A percentile compares a stretch with the other conserved stretches of the same genome.
Conservation (phyloP, 1,140 invertebrate genomes). For the Spodoptera frugiperda region DNA sequence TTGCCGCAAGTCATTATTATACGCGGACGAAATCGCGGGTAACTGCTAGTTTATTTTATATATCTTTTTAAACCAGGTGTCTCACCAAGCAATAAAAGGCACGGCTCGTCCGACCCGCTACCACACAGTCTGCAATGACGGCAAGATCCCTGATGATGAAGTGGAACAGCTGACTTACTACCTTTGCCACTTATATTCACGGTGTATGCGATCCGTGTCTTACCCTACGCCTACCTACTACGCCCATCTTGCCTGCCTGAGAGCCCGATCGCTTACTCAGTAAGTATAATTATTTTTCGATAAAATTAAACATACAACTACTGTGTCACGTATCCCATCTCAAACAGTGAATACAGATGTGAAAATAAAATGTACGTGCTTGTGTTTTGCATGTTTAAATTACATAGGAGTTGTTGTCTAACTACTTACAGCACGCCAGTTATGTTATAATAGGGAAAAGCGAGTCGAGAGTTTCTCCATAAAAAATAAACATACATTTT, state of each 20-base stretch:
- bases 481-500: no score
- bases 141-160: slow-evolving; percentile 90
- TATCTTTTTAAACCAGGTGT: slow-evolving; percentile 77
- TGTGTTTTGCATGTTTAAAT: no score
- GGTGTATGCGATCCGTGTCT: slow-evolving; percentile 95
- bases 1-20: no score
- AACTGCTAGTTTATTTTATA: neutral
- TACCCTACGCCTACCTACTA: slow-evolving; percentile 98
- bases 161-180: slow-evolving; percentile 95
- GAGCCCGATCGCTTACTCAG: slow-evolving; percentile 89
- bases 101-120: slow-evolving; percentile 96
- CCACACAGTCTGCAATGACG: slow-evolving; percentile 94
- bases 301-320: no score
- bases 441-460: no score
- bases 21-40: no score
- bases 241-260: slow-evolving; percentile 95
- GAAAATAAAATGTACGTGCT: no score
- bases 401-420: no score
- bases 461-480: no score
- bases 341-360: no score
- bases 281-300: slow-evolving; percentile 67
- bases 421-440: no score
- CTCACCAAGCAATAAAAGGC: slow-evolving; percentile 91
- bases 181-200: slow-evolving; percentile 95
- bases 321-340: no score